A percentile compares a stretch with the other conserved stretches of the same genome.
These are phyloP conservation scores for Megalops atlanticus DNA, from an alignment of 2,113 vertebrate species.

Conservation along the genomic window DNA sequence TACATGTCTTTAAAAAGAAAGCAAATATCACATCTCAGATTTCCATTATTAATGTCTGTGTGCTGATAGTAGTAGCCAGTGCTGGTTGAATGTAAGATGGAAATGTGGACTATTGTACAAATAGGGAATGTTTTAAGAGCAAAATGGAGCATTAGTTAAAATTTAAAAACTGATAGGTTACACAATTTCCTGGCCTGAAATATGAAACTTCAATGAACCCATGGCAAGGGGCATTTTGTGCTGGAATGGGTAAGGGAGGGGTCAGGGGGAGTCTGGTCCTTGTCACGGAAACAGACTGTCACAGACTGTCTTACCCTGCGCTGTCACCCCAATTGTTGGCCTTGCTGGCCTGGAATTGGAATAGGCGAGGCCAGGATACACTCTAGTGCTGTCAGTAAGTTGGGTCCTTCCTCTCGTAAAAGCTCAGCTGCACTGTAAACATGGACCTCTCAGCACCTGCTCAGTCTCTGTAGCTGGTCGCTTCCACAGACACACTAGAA, in stretches of 20 bases:
- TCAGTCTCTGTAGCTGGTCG: not conserved
- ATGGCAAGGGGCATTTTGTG: not conserved
- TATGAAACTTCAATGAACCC: not conserved
- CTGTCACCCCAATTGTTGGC: not conserved
- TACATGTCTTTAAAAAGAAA: not conserved
- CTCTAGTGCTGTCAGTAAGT: conserved; percentile 20
- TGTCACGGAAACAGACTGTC: conserved; percentile 28
- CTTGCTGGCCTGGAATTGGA: not conserved
- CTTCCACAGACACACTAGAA: too few species aligned
- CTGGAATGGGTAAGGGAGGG: not conserved
- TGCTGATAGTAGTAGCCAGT: not conserved
- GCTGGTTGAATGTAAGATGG: not conserved
- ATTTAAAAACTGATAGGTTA: too few species aligned
- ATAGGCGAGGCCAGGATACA: not conserved
- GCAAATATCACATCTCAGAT: not conserved
- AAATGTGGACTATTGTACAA: not conserved
- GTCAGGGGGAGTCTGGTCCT: conserved; percentile 21
- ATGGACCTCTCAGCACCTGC: not conserved
- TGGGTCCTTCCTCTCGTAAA: not conserved
- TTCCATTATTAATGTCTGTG: not conserved
- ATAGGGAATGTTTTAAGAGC: not conserved
- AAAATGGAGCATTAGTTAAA: not conserved
- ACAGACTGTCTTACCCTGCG: conserved; percentile 3
- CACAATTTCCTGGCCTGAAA: not conserved
- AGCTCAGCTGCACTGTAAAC: not conserved